These are phyloP conservation scores for Speoplatyrhinus poulsoni DNA, from an alignment of 2,113 vertebrate genomes.

Conservation along the genomic window DNA sequence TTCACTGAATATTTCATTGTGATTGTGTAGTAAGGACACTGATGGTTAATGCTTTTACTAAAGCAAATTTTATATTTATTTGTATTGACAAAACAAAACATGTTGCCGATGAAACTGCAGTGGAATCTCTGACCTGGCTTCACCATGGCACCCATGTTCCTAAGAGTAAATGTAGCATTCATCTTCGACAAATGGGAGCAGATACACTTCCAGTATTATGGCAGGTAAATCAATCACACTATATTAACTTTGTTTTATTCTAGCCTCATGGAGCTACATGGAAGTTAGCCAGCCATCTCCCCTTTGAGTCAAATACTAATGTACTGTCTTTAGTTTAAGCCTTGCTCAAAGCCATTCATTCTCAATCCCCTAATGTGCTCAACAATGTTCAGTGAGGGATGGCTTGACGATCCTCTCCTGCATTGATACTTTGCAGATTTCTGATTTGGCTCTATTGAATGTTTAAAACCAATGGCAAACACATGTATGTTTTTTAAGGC, in stretches of 20 bases:
- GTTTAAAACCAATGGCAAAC: too few species aligned
- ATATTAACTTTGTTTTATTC: background rate
- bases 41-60: background rate
- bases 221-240: background rate
- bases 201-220: background rate
- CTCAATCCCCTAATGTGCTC: background rate
- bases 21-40: too few species aligned
- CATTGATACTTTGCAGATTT: slow-evolving; percentile 4
- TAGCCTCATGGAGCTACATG: background rate
- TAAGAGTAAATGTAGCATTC: background rate
- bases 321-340: background rate
- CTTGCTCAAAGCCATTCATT: background rate
- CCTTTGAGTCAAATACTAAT: background rate
- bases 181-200: background rate
- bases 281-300: background rate
- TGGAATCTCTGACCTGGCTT: background rate
- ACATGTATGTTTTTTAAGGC: too few species aligned
- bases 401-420: background rate
- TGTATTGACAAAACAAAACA: background rate
- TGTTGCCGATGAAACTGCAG: too few species aligned
- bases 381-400: background rate
- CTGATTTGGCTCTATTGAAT: background rate
- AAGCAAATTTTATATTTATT: background rate
- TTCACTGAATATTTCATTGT: too few species aligned
- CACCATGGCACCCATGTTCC: background rate